phyloP scores from a whole-genome alignment of 2,888 invertebrate species.

The Papilio demoleus region DNA sequence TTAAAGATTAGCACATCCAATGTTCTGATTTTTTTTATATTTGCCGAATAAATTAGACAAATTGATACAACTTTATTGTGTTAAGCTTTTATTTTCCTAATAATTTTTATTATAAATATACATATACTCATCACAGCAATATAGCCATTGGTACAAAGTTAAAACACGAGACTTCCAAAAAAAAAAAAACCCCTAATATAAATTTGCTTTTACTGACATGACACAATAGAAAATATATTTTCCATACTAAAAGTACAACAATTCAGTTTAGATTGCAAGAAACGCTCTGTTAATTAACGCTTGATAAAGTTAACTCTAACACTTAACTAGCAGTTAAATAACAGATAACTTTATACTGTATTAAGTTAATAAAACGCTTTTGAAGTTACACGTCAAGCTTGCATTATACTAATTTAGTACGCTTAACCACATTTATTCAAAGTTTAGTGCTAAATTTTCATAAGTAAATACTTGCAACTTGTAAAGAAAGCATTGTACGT shows the following conservation, averaged over 20 bases:
- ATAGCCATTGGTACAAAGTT: background rate
- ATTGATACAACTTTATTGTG: no score
- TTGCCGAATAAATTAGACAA: no score
- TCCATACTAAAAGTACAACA: background rate
- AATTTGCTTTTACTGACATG: background rate
- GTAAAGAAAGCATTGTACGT: no score
- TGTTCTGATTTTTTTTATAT: no score
- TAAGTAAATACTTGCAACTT: no score
- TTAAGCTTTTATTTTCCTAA: slow-evolving; percentile 11
- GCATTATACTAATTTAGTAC: background rate
- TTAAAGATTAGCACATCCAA: background rate
- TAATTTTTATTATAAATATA: slow-evolving; percentile 3
- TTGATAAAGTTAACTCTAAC: background rate
- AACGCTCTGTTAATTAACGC: background rate
- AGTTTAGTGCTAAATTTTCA: background rate
- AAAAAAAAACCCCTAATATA: background rate
- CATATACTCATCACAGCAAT: slow-evolving; percentile 16
- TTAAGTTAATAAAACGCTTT: background rate
- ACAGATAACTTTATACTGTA: slow-evolving; percentile 2
- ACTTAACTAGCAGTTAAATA: background rate
- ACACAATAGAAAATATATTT: background rate
- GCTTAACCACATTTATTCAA: background rate
- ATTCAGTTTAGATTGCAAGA: background rate
- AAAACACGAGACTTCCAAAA: background rate
- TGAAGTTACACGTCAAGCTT: background rate